Evolutionary conservation across 2,113 vertebrate species (phyloP), one percentile per base, ranked within the genome.

Genomic region (Oxyruncus cristatus): DNA sequence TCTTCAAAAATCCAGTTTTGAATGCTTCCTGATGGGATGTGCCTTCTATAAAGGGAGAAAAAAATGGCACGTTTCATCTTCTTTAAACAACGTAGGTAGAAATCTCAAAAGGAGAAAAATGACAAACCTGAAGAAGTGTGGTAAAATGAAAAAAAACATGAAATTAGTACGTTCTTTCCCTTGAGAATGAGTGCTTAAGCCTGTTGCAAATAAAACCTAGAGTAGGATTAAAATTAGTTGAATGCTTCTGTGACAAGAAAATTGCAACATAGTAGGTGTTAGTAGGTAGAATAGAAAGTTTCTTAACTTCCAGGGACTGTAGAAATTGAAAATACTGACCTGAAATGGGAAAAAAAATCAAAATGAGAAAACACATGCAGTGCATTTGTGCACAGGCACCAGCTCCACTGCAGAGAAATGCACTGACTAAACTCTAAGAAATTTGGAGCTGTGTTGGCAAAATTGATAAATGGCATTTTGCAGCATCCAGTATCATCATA

Each of bases 201-300:
- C 96, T 94, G 52, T 39, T 95, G 74, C 49, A 96, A 97, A 91
- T 80, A 88, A 95, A 98, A 96, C 92, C 65, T 95, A 74, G 55
- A 96, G 76, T 35, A 89, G 61, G 56, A 97, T 76, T 95, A 82
- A 78, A 94, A 92, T 92, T 92, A 95, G 80, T 74, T 95, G 84
- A 92, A 94, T 77, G 66, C 78, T 95, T 93, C 89, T 88, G 77
- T 86, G 95, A 97, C 80, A 97, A 97, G 95, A 97, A 98, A 97
- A 98, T 95, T 97, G 93, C 92, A 97, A 96, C 85, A 76, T 75
- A 94, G 79, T 87, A 96, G 92, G 95, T 97, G 95, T 96, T 94
- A 96, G 90, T 88, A 88, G 22, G 82, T 79, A 95, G 95, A 73
- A 92, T 79, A 91, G 91, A 91, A 97, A 95, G 90, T 88, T 94